phyloP scores from a whole-genome alignment of 1,140 invertebrate genomes.

The Drosophila truncata region DNA sequence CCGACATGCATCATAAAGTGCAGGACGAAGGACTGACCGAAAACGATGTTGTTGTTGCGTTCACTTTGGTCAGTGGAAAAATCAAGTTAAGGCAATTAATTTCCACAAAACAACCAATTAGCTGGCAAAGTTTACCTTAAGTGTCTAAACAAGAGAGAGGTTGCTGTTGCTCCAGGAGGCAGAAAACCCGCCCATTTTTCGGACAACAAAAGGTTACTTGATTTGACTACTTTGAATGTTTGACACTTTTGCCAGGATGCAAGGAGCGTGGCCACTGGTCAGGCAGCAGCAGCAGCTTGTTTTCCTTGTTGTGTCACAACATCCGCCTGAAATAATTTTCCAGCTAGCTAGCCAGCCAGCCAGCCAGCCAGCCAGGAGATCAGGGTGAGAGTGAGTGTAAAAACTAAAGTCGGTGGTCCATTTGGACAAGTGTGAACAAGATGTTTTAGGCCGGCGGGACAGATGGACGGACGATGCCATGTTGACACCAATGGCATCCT shows the following conservation, averaged over 20 bases:
- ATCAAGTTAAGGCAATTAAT: conserved; percentile 85
- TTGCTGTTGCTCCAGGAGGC: background rate
- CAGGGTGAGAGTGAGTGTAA: conserved; percentile 2
- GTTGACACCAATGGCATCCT: conserved; percentile 78
- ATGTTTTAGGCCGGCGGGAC: conserved; percentile 78
- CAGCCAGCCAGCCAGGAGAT: conserved; percentile 1
- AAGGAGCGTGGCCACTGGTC: conserved; percentile 5
- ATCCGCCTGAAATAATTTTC: conserved; percentile 79
- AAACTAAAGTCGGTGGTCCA: conserved; percentile 56
- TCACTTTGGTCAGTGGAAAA: conserved; percentile 58
- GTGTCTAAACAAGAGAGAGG: conserved; percentile 75
- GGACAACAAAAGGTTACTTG: conserved; percentile 84
- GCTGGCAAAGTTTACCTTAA: conserved; percentile 85
- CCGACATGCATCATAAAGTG: conserved; percentile 80
- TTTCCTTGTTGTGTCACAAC: conserved; percentile 77
- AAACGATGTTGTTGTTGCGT: conserved; percentile 13
- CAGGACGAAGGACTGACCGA: conserved; percentile 30
- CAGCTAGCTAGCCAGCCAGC: too few relatives aligned
- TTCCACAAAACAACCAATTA: conserved; percentile 85
- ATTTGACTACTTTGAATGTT: conserved; percentile 85
- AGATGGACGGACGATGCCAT: conserved; percentile 55
- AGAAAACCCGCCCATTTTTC: background rate
- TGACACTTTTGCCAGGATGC: conserved; percentile 75
- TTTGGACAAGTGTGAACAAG: conserved; percentile 82
- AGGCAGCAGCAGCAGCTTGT: conserved; percentile 65